Conservation (phyloP, 1,140 invertebrate genomes). For the Lepidotrigona ventralis region DNA sequence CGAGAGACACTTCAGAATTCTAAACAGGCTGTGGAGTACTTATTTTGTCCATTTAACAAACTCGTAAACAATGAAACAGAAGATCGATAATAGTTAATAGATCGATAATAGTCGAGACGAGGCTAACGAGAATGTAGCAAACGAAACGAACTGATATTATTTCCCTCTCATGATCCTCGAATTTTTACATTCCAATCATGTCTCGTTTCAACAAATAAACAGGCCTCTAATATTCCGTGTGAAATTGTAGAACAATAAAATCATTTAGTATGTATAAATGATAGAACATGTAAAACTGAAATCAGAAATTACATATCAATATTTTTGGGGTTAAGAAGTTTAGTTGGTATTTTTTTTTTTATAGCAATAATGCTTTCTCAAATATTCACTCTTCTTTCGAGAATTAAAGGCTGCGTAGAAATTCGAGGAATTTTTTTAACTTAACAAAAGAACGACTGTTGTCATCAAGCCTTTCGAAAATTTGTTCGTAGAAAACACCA, state of each 20-base stretch:
- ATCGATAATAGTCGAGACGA: background rate
- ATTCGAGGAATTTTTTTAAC: too few species aligned
- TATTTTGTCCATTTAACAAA: background rate
- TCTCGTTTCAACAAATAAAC: background rate
- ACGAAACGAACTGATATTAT: background rate
- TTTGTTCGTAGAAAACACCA: too few species aligned
- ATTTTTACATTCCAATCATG: background rate
- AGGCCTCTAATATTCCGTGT: too few species aligned
- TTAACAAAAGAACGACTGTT: too few species aligned
- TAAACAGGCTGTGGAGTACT: background rate
- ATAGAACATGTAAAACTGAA: background rate
- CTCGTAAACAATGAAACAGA: background rate
- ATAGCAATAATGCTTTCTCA: too few species aligned
- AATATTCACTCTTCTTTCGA: too few species aligned
- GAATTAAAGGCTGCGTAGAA: too few species aligned
- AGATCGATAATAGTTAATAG: background rate
- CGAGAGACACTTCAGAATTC: background rate
- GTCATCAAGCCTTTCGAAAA: too few species aligned
- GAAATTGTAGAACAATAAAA: background rate
- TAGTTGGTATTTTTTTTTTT: too few species aligned
- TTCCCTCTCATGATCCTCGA: background rate
- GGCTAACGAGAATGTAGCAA: background rate
- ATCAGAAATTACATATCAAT: background rate
- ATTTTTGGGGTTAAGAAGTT: too few species aligned
- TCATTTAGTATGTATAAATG: too few species aligned